Evolutionary conservation across 2,797 vertebrate genomes (phyloP), one percentile per base, ranked within the genome.

Genomic region (Pseudomugil tenellus): DNA sequence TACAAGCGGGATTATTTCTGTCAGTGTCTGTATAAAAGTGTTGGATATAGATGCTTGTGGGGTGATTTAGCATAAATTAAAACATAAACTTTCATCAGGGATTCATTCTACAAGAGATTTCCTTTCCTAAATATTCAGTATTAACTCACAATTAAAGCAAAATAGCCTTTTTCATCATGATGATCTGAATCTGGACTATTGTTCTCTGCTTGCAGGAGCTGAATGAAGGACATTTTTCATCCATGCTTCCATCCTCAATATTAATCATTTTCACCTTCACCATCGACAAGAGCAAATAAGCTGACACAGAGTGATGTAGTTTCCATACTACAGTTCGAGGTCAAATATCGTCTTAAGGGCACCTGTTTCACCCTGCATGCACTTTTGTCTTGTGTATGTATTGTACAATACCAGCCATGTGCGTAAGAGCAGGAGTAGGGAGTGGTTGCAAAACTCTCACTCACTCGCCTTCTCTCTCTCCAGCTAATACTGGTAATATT

Each of bases 31-130:
- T n/a, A n/a, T n/a, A n/a, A n/a, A n/a, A 67, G 74, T n/a, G 1
- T 26, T 39, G 57, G 31, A 61, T 74, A 69, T 73, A 32, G 58
- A 68, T 2, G 11, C 12, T 16, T 0, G 1, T 52, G 19, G 64
- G 68, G 63, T 28, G 56, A 60, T 35, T 49, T 0, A 53, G 62
- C 71, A 67, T 58, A 62, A 78, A 58, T 75, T 25, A 60, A 16
- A 66, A 77, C 71, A 59, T 51, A 9, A 46, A 1, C 34, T 64
- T 51, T 37, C 1, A 25, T 63, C 11, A 19, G 61, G 80, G 74
- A 85, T 70, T 87, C 75, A 53, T 56, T 67, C 61, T 66, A 72
- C 0, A 0, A 39, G 58, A 1, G 43, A 65, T 56, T 57, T 58
- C 63, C 49, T 64, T 74, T 55, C 73, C 76, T 23, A 60, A 72